These are phyloP conservation scores for Trichomalopsis sarcophagae DNA, from an alignment of 1,140 invertebrate species.

Conservation along the genomic window DNA sequence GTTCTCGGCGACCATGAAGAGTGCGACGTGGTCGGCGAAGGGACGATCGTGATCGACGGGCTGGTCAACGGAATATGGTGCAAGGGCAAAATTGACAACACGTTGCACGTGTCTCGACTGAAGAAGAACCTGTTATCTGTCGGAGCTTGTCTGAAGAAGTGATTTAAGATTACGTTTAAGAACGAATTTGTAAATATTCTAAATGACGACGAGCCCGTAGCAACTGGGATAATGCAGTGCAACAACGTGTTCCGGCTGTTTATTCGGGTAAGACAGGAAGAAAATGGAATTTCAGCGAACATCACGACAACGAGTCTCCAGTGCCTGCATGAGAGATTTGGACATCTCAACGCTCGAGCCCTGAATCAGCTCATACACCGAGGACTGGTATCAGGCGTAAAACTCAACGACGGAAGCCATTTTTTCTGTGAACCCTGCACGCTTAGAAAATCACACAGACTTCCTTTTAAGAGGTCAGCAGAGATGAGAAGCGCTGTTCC, in stretches of 20 bases:
- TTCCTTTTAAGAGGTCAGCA: too few relatives aligned
- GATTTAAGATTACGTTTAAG: not conserved
- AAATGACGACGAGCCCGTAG: not conserved
- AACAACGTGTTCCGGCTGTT: not conserved
- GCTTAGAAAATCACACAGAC: too few relatives aligned
- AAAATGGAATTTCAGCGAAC: too few relatives aligned
- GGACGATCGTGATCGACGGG: not conserved
- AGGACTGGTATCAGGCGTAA: too few relatives aligned
- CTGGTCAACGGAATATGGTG: not conserved
- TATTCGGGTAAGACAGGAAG: too few relatives aligned
- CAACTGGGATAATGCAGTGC: not conserved
- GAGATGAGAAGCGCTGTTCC: too few relatives aligned
- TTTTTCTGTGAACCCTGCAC: too few relatives aligned
- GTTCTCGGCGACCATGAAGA: not conserved
- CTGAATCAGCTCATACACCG: not conserved
- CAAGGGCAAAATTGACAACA: too few relatives aligned
- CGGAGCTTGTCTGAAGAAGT: not conserved
- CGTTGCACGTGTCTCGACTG: not conserved
- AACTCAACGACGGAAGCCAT: too few relatives aligned
- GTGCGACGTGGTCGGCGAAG: not conserved
- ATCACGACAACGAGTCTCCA: not conserved
- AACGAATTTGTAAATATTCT: not conserved
- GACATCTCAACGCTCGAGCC: not conserved
- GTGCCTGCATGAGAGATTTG: not conserved
- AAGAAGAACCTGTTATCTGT: not conserved